A percentile compares a stretch with the other conserved stretches of the same genome.
Conservation (phyloP, 2,888 invertebrate species). For the Ceratothoa steindachneri region DNA sequence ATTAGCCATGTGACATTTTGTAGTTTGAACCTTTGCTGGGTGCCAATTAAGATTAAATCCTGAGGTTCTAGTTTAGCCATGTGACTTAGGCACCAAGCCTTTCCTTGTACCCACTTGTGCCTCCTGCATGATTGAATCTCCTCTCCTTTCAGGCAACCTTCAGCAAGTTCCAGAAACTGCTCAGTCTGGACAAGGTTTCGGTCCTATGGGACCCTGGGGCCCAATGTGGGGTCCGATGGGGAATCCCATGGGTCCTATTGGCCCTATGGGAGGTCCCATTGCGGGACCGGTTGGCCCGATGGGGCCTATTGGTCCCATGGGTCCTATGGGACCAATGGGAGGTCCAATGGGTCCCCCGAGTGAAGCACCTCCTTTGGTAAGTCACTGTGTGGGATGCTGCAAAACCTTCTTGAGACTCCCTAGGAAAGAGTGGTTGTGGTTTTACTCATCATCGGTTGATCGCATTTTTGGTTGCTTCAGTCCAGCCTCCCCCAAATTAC, state of each 20-base stretch:
- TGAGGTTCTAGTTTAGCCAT: too few species aligned
- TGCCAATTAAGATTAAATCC: too few species aligned
- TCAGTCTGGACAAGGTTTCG: constrained; percentile 41
- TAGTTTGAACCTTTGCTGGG: too few species aligned
- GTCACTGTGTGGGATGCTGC: background rate
- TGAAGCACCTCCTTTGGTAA: constrained; percentile 43
- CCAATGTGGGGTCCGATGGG: constrained; percentile 49
- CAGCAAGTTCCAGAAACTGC: background rate
- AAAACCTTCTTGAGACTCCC: too few species aligned
- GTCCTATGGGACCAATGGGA: constrained; percentile 51
- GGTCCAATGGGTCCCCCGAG: constrained; percentile 45
- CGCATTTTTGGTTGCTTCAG: too few species aligned
- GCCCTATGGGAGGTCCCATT: constrained; percentile 49
- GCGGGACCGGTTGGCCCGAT: constrained; percentile 52
- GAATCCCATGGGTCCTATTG: constrained; percentile 51
- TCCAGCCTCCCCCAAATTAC: too few species aligned
- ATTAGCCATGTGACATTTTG: too few species aligned
- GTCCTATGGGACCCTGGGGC: constrained; percentile 49
- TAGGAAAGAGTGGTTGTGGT: too few species aligned
- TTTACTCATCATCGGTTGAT: too few species aligned
- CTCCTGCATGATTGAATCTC: too few species aligned
- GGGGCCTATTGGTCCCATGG: constrained; percentile 51
- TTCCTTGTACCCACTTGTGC: too few species aligned
- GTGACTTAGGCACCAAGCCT: too few species aligned
- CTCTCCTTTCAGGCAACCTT: background rate